Conservation (phyloP, 1,140 invertebrate genomes). For the Ctenoplectra terminalis region DNA sequence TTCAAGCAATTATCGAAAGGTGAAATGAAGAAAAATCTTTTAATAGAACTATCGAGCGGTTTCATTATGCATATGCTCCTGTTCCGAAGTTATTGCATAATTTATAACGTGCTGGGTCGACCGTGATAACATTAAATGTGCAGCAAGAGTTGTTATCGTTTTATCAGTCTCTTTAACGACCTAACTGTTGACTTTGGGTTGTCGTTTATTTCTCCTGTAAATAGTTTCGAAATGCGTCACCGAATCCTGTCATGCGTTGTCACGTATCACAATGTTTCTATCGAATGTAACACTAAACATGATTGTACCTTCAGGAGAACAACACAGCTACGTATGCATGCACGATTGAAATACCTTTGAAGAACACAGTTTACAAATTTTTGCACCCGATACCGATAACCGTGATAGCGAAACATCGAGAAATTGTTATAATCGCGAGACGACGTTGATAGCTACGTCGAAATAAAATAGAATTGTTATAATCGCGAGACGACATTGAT, state of each 20-base stretch:
- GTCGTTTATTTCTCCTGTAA: slow-evolving; percentile 37
- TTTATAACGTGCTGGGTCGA: slow-evolving; percentile 14
- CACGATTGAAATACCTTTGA: neutral
- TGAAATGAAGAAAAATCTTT: slow-evolving; percentile 1
- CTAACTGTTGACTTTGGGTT: slow-evolving; percentile 24
- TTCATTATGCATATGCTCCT: neutral
- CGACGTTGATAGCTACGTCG: too few species aligned
- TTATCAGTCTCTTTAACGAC: slow-evolving; percentile 29
- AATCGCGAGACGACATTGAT: too few species aligned
- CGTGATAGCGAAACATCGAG: neutral
- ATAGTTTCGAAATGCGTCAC: slow-evolving; percentile 36
- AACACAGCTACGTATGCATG: neutral
- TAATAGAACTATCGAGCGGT: neutral
- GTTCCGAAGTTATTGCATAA: slow-evolving; percentile 8
- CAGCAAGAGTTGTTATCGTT: slow-evolving; percentile 14
- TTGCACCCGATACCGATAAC: neutral
- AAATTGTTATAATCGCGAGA: neutral
- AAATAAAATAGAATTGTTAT: too few species aligned
- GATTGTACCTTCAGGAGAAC: neutral
- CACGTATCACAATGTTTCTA: neutral
- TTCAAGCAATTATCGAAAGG: neutral
- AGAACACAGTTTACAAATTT: neutral
- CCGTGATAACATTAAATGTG: slow-evolving; percentile 22
- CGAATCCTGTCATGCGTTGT: neutral
- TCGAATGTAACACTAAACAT: neutral